phyloP scores from a whole-genome alignment of 2,113 vertebrate species.

The Siphamia tubifer region DNA sequence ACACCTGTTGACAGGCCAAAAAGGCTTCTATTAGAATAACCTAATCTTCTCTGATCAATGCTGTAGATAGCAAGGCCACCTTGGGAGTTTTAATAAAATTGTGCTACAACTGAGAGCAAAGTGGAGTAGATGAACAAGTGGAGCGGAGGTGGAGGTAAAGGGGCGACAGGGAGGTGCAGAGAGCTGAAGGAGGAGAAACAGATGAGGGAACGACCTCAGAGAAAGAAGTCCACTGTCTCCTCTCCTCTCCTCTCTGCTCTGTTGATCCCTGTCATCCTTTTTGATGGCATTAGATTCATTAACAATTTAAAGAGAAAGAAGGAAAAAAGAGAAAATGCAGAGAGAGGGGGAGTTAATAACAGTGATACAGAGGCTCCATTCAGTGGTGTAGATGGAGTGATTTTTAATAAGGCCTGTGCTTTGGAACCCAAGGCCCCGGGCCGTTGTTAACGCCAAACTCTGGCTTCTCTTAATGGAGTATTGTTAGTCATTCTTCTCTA shows the following conservation, averaged over 20 bases:
- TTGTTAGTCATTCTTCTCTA: conserved; percentile 67
- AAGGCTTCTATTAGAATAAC: conserved; percentile 22
- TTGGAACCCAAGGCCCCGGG: conserved; percentile 59
- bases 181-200: conserved; percentile 49
- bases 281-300: conserved; percentile 84
- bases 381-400: conserved; percentile 79
- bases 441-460: conserved; percentile 67
- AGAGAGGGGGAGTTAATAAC: conserved; percentile 73
- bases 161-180: conserved; percentile 20
- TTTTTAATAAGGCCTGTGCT: conserved; percentile 82
- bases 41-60: conserved; percentile 47
- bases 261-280: conserved; percentile 80
- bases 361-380: conserved; percentile 81
- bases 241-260: conserved; percentile 73
- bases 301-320: conserved; percentile 78
- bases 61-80: conserved; percentile 66
- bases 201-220: conserved; percentile 33
- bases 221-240: conserved; percentile 74
- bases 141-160: conserved; percentile 10
- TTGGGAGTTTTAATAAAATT: conserved; percentile 76
- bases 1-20: conserved; percentile 39
- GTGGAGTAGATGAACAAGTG: conserved; percentile 50
- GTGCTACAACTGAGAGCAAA: conserved; percentile 45
- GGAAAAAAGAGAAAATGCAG: conserved; percentile 49
- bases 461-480: conserved; percentile 72